Percentiles rank a stretch among this genome's conserved stretches.
phyloP scores from a whole-genome alignment of 2,888 invertebrate genomes.

The Camptogramma bilineatum region DNA sequence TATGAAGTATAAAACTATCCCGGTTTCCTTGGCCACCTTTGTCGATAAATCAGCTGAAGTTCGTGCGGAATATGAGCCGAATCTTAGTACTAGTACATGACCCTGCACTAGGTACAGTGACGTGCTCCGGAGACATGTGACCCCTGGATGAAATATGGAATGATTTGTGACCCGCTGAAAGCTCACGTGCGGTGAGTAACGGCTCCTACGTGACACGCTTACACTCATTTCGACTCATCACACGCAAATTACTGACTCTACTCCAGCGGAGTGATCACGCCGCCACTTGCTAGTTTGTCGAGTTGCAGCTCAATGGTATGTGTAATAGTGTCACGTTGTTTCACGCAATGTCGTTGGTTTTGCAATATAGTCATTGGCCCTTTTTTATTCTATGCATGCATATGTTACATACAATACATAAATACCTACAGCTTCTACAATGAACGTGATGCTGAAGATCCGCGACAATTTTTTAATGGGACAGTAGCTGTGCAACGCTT shows the following conservation, averaged over 20 bases:
- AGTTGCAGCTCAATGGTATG: not conserved
- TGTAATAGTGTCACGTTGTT: not conserved
- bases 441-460: no score
- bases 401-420: no score
- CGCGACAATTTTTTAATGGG: no score
- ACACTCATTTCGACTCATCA: conserved; percentile 26
- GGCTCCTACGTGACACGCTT: conserved; percentile 13
- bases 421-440: no score
- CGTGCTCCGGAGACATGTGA: conserved; percentile 13
- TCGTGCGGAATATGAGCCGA: not conserved
- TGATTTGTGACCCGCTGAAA: conserved; percentile 26
- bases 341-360: not conserved
- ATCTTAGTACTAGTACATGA: conserved; percentile 1
- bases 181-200: conserved; percentile 27
- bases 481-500: no score
- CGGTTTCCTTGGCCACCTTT: not conserved
- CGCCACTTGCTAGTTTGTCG: not conserved
- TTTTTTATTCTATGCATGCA: no score
- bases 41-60: not conserved
- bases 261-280: not conserved
- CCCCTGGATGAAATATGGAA: conserved; percentile 20
- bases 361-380: no score
- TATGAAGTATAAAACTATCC: not conserved
- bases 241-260: conserved; percentile 22
- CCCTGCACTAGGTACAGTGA: conserved; percentile 4